Base-by-base conservation (phyloP, 2,113 vertebrate species). In the Datnioides undecimradiatus region DNA sequence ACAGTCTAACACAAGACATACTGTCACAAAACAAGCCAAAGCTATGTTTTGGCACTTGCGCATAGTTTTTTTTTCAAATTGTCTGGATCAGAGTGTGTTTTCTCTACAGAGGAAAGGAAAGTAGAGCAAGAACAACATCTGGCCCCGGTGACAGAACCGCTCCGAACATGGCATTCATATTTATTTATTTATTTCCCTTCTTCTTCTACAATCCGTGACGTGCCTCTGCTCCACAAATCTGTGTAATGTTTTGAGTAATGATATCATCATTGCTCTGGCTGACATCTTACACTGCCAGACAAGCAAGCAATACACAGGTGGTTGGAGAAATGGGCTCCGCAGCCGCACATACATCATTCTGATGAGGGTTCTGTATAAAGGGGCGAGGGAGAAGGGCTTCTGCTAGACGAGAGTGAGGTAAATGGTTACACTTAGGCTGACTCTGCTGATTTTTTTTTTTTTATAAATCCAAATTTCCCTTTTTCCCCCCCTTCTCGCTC, bases 71-170 rank as follows among this genome's bases (percentile, higher is more conserved):
- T 83, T 85, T 38, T 91, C 81, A 82, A 74, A 87, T 79, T 80
- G 86, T 87, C 78, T 83, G 73, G 80, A 88, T 89, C 80, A 86
- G 34, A 87, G 83, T 78, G 69, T 79, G 69, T 89, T 89, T 84
- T 89, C 85, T 85, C 84, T 83, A 64, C 41, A 80, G 79, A 90
- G 82, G n/a, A 79, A 82, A 80, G 74, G 40, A 91, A 92, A 91
- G 85, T 90, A 76, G 90, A 92, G 88, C 90, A 87, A 68, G 54
- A 84, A 85, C 73, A 89, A 86, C 92, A 92, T 92, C 83, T 92
- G 89, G 88, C 33, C 38, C 63, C 9, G 1, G 78, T 89, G 87
- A 93, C 80, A 88, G 69, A 89, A 81, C 27, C 54, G 21, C 80
- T 87, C 70, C 41, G 3, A 87, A 86, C 71, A 73, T 73, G 60